Evolutionary conservation across 2,797 vertebrate genomes (phyloP), one percentile per base, ranked within the genome.

Genomic region (Hypotaenidia okinawae): DNA sequence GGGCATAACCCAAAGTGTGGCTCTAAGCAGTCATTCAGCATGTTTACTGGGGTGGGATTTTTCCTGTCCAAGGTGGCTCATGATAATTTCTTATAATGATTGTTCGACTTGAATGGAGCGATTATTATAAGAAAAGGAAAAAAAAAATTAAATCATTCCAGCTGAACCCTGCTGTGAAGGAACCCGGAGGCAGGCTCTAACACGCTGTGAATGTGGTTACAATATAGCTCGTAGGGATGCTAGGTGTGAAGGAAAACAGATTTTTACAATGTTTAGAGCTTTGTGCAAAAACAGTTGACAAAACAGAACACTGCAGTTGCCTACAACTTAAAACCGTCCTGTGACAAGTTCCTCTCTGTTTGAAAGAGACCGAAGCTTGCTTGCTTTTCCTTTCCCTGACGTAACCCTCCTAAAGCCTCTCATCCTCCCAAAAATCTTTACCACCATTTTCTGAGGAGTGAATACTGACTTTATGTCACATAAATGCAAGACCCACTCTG

Each of bases 201-300:
- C 92, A 92, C 93, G 66, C 93, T 95, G 83, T 67, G 86, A 94
- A 91, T 84, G 90, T 93, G 94, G 90, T 87, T 97, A 94, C 84
- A 94, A 85, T 95, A 94, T 47, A 95, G 96, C 95, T 96, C 21
- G 32, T 96, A 96, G 96, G 84, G 1, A 93, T 33, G 81, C 84
- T 96, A 96, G 96, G 96, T 96, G 95, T 92, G 96, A 96, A 96
- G 66, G 83, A 84, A 97, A 97, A 96, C 94, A 94, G 87, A 93
- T 94, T 97, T 89, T 96, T 93, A 94, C 93, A 96, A 86, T 94
- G 77, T 95, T 93, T 94, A 74, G 64, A 89, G 91, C 80, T 96
- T 94, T 89, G 90, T 89, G 90, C 47, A 91, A 80, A 96, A 94
- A 90, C 95, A 95, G 94, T 94, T 96, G 92, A 96, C 90, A 95